These are phyloP conservation scores for Lepus timidus DNA, from an alignment of 2,113 vertebrate genomes.

Conservation along the genomic window DNA sequence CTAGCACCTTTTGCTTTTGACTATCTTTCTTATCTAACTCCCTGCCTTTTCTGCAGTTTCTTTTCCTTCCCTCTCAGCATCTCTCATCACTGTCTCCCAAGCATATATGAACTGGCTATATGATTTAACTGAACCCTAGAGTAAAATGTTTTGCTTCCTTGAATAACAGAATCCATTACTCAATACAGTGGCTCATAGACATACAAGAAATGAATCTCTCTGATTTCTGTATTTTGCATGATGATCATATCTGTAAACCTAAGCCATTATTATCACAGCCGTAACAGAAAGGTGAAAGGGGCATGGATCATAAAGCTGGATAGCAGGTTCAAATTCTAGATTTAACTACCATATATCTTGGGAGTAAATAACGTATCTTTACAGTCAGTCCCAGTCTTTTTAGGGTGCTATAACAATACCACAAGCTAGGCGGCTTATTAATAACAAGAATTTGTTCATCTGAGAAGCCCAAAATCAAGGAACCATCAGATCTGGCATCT, in stretches of 20 bases:
- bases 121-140: neutral
- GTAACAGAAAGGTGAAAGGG: neutral
- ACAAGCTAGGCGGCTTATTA: neutral
- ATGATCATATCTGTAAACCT: neutral
- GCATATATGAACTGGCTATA: rapidly evolving
- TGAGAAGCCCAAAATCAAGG: no score
- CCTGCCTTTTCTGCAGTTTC: neutral
- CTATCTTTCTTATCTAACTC: neutral
- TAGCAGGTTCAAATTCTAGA: neutral
- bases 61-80: neutral
- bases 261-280: neutral
- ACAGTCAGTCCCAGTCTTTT: neutral
- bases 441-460: neutral
- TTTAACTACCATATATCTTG: neutral
- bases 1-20: neutral
- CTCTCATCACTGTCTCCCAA: neutral
- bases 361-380: neutral
- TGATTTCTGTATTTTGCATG: neutral
- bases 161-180: neutral
- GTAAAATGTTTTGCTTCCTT: neutral
- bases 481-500: neutral
- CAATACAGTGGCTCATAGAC: neutral
- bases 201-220: neutral
- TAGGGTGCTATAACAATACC: neutral
- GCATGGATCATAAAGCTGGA: neutral